phyloP scores from a whole-genome alignment of 2,888 invertebrate genomes.

The Agriopis aurantiaria region DNA sequence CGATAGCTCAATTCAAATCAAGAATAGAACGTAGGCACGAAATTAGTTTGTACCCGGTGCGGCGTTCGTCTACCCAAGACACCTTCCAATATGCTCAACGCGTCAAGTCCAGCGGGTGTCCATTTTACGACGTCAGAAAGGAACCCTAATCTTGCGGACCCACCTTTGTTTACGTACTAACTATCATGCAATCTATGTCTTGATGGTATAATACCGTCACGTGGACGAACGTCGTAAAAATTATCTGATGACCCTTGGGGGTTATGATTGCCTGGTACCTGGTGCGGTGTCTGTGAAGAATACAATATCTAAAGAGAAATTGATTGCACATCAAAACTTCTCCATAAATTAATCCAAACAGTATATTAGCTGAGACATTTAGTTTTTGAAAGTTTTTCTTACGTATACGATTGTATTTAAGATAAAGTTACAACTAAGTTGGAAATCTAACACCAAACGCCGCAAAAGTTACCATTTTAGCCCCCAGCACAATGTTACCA shows the following conservation, averaged over 20 bases:
- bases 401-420: too few species aligned
- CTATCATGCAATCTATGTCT: constrained; percentile 3
- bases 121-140: constrained; percentile 64
- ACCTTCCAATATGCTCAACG: constrained; percentile 44
- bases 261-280: constrained; percentile 31
- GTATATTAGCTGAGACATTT: too few species aligned
- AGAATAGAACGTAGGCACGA: neutral
- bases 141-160: constrained; percentile 66
- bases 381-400: too few species aligned
- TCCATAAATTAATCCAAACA: too few species aligned
- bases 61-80: constrained; percentile 46
- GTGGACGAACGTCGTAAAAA: constrained; percentile 62
- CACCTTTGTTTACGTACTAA: constrained; percentile 53
- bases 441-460: too few species aligned
- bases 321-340: too few species aligned
- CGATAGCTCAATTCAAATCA: too few species aligned
- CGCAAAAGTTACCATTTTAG: too few species aligned
- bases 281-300: neutral
- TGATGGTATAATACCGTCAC: constrained; percentile 73
- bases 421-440: too few species aligned
- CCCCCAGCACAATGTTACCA: too few species aligned
- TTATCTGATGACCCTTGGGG: constrained; percentile 50
- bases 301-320: neutral
- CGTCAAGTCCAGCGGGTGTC: constrained; percentile 66
- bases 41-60: neutral